These are phyloP conservation scores for Pectinophora gossypiella DNA, from an alignment of 1,140 invertebrate genomes.

Conservation along the genomic window DNA sequence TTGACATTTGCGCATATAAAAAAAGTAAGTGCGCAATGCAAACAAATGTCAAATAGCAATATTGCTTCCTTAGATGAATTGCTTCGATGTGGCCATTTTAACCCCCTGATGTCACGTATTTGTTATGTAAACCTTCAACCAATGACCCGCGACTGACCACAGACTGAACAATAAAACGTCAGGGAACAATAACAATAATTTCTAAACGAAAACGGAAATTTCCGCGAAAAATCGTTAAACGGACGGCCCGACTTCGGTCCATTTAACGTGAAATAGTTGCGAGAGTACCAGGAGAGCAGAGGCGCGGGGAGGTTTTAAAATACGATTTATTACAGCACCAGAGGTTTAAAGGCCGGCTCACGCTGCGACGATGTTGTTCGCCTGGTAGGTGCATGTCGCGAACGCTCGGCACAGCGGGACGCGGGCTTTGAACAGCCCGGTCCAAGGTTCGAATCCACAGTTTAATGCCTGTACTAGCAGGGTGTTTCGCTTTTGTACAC, in stretches of 20 bases:
- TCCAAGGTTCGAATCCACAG: not conserved
- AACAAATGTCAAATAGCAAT: no score
- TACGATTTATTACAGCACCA: not conserved
- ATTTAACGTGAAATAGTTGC: not conserved
- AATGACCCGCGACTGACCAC: not conserved
- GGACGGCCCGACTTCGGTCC: not conserved
- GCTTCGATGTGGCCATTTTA: no score
- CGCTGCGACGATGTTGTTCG: not conserved
- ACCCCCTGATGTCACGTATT: no score
- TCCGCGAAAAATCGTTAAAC: not conserved
- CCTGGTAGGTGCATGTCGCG: not conserved
- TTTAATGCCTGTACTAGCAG: no score
- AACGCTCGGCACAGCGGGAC: not conserved
- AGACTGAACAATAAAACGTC: not conserved
- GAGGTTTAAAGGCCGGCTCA: not conserved
- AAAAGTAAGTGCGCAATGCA: no score
- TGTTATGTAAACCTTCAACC: not conserved
- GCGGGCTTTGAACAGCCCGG: not conserved
- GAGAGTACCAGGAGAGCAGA: slow-evolving; percentile 43
- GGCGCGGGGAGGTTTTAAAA: slow-evolving; percentile 11
- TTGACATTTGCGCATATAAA: no score
- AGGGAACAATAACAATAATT: not conserved
- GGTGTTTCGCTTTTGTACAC: no score
- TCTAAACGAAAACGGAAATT: not conserved
- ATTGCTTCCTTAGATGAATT: no score